Conservation (phyloP, 2,888 invertebrate species). For the Caradrina kadenii region DNA sequence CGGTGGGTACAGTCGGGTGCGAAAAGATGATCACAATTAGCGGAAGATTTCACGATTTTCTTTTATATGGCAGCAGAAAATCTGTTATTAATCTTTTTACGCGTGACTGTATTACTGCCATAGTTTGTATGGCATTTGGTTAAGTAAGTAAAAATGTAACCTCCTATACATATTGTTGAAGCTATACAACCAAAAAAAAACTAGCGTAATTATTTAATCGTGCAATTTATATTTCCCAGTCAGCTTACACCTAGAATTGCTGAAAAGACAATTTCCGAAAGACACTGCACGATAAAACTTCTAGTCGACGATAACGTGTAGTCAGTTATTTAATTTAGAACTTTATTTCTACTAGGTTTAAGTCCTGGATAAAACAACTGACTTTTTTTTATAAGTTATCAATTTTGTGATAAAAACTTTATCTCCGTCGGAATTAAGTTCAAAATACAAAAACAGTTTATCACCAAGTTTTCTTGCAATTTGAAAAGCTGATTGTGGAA, state of each 20-base stretch:
- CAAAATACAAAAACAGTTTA: neutral
- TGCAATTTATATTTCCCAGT: neutral
- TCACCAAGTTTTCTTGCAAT: too few relatives aligned
- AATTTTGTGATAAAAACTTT: neutral
- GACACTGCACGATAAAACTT: neutral
- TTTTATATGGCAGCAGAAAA: neutral
- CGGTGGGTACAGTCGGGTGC: constrained; percentile 11
- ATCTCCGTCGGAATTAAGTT: neutral
- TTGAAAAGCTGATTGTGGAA: neutral
- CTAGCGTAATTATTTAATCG: neutral
- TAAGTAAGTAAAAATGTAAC: constrained; percentile 12
- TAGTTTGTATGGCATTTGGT: constrained; percentile 19
- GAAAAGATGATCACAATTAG: neutral
- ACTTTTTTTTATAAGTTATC: neutral
- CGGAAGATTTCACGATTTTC: too few relatives aligned
- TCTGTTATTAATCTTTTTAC: constrained; percentile 3
- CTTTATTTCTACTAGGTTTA: too few relatives aligned
- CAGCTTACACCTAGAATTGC: neutral
- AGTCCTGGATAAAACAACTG: neutral
- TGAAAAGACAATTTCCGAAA: neutral
- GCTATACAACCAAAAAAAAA: too few relatives aligned
- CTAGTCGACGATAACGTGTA: neutral
- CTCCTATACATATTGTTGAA: neutral
- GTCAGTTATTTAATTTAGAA: neutral
- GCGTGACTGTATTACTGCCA: neutral